These are phyloP conservation scores for Sinodicranocentrus sp. DNA, from an alignment of 2,888 invertebrate genomes.

Conservation along the genomic window DNA sequence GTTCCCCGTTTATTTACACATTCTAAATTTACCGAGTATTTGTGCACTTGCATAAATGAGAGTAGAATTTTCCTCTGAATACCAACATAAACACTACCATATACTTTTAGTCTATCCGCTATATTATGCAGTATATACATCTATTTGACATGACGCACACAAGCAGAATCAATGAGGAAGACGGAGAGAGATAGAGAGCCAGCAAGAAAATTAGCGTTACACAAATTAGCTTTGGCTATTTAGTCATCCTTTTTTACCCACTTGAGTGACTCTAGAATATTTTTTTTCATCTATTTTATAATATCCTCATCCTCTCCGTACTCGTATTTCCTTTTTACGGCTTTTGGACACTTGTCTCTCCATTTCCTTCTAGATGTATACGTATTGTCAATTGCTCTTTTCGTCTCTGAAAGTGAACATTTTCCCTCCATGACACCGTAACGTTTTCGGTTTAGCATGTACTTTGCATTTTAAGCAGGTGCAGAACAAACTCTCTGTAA, in stretches of 20 bases:
- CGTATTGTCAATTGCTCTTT: not conserved
- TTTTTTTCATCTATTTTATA: no score
- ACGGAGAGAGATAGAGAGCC: no score
- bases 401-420: not conserved
- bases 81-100: no score
- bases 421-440: not conserved
- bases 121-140: no score
- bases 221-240: slow-evolving; percentile 59
- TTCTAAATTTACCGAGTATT: no score
- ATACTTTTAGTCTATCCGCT: no score
- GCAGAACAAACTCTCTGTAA: slow-evolving; percentile 29
- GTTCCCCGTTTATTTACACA: no score
- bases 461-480: slow-evolving; percentile 61
- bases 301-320: no score
- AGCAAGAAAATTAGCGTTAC: slow-evolving; percentile 65
- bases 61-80: no score
- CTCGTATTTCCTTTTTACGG: slow-evolving; percentile 31
- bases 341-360: slow-evolving; percentile 17
- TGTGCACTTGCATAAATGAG: no score
- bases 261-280: slow-evolving; percentile 15
- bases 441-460: slow-evolving; percentile 8
- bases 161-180: slow-evolving; percentile 37
- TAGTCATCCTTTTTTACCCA: slow-evolving; percentile 62
- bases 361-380: not conserved
- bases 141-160: no score